A percentile compares a stretch with the other conserved stretches of the same genome.
Evolutionary conservation across 2,113 vertebrate genomes (phyloP).

Genomic region (Scomber scombrus): DNA sequence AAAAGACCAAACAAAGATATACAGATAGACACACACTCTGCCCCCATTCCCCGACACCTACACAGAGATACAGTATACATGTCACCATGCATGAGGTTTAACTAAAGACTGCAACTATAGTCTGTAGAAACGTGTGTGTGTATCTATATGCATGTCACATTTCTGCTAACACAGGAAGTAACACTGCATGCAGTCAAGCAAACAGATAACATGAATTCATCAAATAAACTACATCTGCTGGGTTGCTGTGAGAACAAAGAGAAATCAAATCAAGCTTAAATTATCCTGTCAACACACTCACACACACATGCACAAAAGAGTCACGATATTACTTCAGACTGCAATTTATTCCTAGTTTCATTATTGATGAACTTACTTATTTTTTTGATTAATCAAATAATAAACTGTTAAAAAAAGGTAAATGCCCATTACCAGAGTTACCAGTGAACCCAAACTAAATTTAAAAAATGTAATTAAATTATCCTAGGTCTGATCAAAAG

Average conservation of each 20-base stretch:
- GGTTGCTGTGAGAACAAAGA: conserved; percentile 18
- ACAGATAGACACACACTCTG: conserved; percentile 29
- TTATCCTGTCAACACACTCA: conserved; percentile 1
- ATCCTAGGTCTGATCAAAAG: not conserved
- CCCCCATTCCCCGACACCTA: conserved; percentile 6
- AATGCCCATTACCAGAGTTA: too few species aligned
- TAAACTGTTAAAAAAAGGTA: not conserved
- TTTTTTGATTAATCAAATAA: not conserved
- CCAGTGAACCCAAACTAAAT: too few species aligned
- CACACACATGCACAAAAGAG: not conserved
- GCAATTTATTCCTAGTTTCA: not conserved
- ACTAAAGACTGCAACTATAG: conserved; percentile 13
- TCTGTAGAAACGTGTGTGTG: conserved; percentile 13
- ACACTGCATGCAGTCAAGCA: conserved; percentile 1
- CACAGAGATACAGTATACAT: conserved; percentile 15
- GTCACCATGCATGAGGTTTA: conserved; percentile 7
- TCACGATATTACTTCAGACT: not conserved
- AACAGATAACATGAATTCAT: conserved; percentile 19
- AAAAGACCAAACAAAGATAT: conserved; percentile 25
- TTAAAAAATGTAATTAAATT: not conserved
- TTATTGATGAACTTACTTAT: not conserved
- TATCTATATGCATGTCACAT: conserved; percentile 1
- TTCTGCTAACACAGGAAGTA: conserved; percentile 8
- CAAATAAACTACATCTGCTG: conserved; percentile 8
- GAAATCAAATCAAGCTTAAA: conserved; percentile 5